These are phyloP conservation scores for Campylorhamphus procurvoides DNA, from an alignment of 2,113 vertebrate species.

Conservation along the genomic window DNA sequence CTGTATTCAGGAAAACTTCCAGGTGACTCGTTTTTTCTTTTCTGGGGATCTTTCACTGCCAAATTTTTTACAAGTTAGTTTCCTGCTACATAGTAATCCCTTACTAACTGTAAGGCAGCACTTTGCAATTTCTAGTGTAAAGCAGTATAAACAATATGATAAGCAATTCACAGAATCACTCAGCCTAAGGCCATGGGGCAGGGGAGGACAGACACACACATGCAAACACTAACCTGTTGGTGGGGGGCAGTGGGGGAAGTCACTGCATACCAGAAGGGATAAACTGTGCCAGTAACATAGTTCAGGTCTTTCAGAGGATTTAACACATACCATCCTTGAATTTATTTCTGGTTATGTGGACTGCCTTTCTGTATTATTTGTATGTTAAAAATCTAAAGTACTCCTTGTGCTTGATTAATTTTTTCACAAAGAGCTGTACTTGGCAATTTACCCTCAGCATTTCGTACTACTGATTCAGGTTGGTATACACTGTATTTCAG, in stretches of 20 bases:
- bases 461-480: background rate
- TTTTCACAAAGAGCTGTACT: background rate
- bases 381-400: background rate
- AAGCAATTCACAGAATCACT: background rate
- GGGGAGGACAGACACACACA: no score
- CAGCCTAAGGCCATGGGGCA: fast-evolving
- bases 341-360: background rate
- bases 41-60: background rate
- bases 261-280: background rate
- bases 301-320: background rate
- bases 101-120: background rate
- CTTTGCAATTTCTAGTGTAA: background rate
- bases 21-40: background rate
- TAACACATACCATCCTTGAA: background rate
- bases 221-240: background rate
- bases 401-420: background rate
- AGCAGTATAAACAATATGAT: background rate
- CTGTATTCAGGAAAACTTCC: background rate
- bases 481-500: background rate
- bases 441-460: background rate
- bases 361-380: background rate
- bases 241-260: background rate
- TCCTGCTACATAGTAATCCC: background rate
- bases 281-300: background rate
- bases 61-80: background rate